Evolutionary conservation across 1,140 invertebrate species (phyloP), one percentile per base, ranked within the genome.

Genomic region (Pachypsylla venusta): DNA sequence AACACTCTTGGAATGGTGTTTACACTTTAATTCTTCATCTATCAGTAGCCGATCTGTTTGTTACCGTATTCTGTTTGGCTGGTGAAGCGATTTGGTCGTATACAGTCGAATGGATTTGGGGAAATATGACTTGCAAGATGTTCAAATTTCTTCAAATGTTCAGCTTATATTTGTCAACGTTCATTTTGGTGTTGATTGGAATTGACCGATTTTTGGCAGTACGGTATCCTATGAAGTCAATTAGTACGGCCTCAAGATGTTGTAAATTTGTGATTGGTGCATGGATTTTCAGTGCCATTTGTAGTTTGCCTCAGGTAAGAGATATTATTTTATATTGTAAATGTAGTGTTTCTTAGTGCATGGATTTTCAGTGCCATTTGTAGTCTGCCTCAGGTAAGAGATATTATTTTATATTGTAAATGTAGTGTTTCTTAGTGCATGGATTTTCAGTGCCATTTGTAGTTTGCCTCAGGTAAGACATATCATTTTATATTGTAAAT

Each of bases 91-190:
- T 82, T 1, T 92, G 88, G 88, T 81, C 74, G 16, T 83, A 84
- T 53, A 84, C 84, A 0, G 84, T 90, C 0, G 79, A 83, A 42
- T 92, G 87, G 87, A 70, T 81, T 28, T 86, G 81, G 2, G 87
- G 86, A 2, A 82, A 88, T 64, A 67, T 79, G 1, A 76, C 79
- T 25, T 92, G 88, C 70, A 90, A 90, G 71, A 59, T 85, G 14
- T 81, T 90, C 63, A 91, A 90, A 70, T 89, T 84, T 65, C 69
- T 84, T 14, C 86, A 90, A 70, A 82, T 88, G 79, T 86, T 87
- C 66, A 81, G 82, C 54, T 74, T 89, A 4, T 88, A 90, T 69
- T 71, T 89, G n/a, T 88, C 85, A 40, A 90, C 87, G 0, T 90
- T 87, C 53, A 64, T 63, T 16, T 28, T 66, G 20, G 86, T 90